Evolutionary conservation across 2,797 vertebrate species (phyloP), one percentile per base, ranked within the genome.

Genomic region (Sebastes minor): DNA sequence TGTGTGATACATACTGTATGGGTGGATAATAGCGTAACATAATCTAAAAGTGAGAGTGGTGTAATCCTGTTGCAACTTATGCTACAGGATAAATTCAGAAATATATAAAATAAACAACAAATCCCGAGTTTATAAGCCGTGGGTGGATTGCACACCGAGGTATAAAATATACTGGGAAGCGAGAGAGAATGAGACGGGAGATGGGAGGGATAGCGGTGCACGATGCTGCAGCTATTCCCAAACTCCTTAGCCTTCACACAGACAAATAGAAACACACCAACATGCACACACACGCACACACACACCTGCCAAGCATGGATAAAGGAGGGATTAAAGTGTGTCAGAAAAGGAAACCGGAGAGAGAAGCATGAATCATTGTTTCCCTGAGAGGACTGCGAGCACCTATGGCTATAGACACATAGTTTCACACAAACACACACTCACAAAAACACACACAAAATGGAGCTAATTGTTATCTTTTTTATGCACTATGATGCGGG

Each of bases 291-390:
- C 22, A 53, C 42, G 1, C 65, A 35, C 27, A 64, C 27, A 64
- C 81, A 90, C 90, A 95, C 91, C 92, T 95, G 93, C 92, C 93
- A 95, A 90, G 91, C 79, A 82, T 82, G 87, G 89, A 95, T 94
- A 95, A 95, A 95, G 91, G 83, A 77, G 73, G 89, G 92, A 94
- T 94, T 94, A 90, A 92, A 92, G 87, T 85, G 88, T 91, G 86
- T 94, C 93, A 93, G 86, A 88, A 94, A 92, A 85, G 82, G 88
- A 94, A 94, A 89, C 81, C 12, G 33, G 65, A 87, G 90, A 88
- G 82, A 88, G 85, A 86, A 70, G 86, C 89, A 88, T 91, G 90
- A 93, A 94, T 96, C 92, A 94, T 89, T 93, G 92, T 91, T 93
- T 92, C 82, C 89, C 92, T 87, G 86, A 86, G 92, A 93, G 88